These are phyloP conservation scores for Aepyceros melampus DNA, from an alignment of 2,113 vertebrate species.

Conservation along the genomic window DNA sequence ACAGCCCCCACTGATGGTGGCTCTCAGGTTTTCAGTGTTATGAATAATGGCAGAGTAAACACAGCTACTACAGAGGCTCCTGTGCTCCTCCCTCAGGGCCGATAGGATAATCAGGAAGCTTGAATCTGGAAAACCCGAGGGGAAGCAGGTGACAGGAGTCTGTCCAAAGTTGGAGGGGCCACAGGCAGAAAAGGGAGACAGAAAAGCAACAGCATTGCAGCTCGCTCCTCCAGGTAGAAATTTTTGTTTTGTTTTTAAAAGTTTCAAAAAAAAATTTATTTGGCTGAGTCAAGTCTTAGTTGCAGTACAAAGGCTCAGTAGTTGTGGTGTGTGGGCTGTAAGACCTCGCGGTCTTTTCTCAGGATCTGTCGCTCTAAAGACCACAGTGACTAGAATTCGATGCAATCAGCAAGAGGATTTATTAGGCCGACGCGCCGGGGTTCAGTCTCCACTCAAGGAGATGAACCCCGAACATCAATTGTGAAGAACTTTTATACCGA, in stretches of 20 bases:
- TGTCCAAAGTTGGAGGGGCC: background rate
- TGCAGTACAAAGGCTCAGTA: background rate
- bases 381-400: no score
- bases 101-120: background rate
- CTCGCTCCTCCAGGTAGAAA: background rate
- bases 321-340: background rate
- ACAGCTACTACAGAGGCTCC: background rate
- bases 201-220: background rate
- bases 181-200: background rate
- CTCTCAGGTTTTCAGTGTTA: background rate
- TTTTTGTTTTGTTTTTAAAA: background rate
- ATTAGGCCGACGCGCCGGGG: no score
- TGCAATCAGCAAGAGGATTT: no score
- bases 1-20: background rate
- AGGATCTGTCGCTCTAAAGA: no score
- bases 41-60: background rate
- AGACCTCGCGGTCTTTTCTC: no score
- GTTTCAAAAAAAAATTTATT: background rate
- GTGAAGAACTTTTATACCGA: no score
- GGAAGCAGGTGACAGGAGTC: background rate
- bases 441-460: no score
- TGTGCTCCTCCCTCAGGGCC: background rate
- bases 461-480: no score
- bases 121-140: background rate
- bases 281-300: background rate